Evolutionary conservation across 2,888 invertebrate species (phyloP).

Genomic region (Crioceris asparagi): DNA sequence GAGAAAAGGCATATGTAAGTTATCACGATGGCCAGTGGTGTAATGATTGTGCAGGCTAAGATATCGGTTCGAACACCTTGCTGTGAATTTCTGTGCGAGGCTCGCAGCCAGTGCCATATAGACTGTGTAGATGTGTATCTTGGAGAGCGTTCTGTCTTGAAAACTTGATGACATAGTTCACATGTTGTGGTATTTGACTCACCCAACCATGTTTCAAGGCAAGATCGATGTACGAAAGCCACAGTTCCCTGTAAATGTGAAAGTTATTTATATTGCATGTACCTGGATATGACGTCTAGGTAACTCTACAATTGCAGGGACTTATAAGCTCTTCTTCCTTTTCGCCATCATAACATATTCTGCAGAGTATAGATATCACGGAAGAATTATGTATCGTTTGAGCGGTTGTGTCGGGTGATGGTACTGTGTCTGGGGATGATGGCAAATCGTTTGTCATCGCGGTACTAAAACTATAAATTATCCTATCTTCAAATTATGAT

Average conservation of each 20-base stretch:
- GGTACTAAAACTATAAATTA: too few species aligned
- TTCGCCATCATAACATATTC: slow-evolving; percentile 42
- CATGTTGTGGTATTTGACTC: slow-evolving; percentile 60
- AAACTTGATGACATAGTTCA: slow-evolving; percentile 61
- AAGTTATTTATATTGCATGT: neutral
- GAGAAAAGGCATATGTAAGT: slow-evolving; percentile 43
- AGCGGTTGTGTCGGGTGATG: too few species aligned
- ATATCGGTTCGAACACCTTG: slow-evolving; percentile 41
- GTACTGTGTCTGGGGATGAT: too few species aligned
- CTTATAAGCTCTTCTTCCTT: slow-evolving; percentile 38
- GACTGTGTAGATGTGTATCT: slow-evolving; percentile 47
- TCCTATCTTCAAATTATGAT: too few species aligned
- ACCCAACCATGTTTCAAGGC: slow-evolving; percentile 66
- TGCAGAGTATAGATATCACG: slow-evolving; percentile 35
- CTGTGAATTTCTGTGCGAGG: slow-evolving; percentile 27
- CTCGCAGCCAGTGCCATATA: slow-evolving; percentile 48
- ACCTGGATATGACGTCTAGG: neutral
- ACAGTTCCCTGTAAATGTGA: slow-evolving; percentile 50
- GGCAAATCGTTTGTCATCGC: too few species aligned
- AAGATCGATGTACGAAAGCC: slow-evolving; percentile 60
- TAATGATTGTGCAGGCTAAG: slow-evolving; percentile 46
- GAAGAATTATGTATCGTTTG: slow-evolving; percentile 17
- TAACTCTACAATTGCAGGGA: slow-evolving; percentile 43
- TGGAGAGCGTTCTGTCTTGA: slow-evolving; percentile 52
- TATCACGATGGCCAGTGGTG: slow-evolving; percentile 44